Evolutionary conservation across 2,888 invertebrate species (phyloP).

Genomic region (Lithodes maja): DNA sequence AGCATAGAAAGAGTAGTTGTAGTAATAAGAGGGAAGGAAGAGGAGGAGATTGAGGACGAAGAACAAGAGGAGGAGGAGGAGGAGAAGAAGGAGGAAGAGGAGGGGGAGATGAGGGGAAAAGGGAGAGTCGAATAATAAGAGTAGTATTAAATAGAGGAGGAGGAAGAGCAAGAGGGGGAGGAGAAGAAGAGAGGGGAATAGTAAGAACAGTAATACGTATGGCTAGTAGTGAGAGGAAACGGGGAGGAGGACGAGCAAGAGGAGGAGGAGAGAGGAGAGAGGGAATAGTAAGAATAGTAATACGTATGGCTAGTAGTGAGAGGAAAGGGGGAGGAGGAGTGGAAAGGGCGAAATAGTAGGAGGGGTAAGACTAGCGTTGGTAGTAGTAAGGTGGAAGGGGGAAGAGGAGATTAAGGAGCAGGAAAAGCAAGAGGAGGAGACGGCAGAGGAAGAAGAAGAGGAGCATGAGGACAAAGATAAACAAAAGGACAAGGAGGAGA

Average conservation of each 20-base stretch:
- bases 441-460: neutral
- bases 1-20: neutral
- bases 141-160: neutral
- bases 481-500: neutral
- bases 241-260: neutral
- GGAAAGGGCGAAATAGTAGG: neutral
- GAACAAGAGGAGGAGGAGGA: neutral
- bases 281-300: neutral
- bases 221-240: neutral
- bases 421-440: neutral
- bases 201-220: neutral
- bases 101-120: neutral
- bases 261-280: neutral
- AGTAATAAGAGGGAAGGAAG: neutral
- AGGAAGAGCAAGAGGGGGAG: neutral
- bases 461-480: constrained; percentile 15
- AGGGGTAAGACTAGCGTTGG: too few species aligned
- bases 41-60: neutral
- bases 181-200: neutral
- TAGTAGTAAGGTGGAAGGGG: neutral
- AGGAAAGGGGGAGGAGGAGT: neutral
- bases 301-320: neutral
- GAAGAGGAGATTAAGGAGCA: neutral
- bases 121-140: neutral
- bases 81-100: neutral